Base-by-base conservation (phyloP, 2,113 vertebrate genomes). In the Anguilla rostrata region DNA sequence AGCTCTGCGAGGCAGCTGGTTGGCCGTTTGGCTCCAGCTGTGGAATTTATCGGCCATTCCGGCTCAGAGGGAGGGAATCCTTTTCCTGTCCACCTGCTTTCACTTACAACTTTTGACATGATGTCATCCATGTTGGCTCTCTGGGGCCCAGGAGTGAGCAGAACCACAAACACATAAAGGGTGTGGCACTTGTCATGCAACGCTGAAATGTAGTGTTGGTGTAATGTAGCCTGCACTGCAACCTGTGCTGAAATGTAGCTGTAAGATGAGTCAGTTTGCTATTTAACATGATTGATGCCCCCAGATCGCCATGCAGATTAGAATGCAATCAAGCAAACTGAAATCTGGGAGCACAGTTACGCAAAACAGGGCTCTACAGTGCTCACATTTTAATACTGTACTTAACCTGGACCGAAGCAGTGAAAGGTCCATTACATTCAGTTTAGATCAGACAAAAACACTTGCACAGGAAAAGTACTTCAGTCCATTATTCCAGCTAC, bases 31-130 rank as follows among this genome's bases (percentile, higher is more conserved):
- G 20, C 12, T 71, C 66, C 86, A 41, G 81, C 66, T 83, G 82
- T 16, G 8, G 82, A 84, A 80, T 84, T 22, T 71, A 79, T 56
- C 26, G 1, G 49, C 43, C 49, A 66, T n/a, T 7, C 81, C 3
- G 82, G 82, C 71, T 56, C 39, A 29, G 18, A 22, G 4, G 66
- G 22, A 22, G 11, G 43, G n/a, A 49, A 78, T 71, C 86, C 49
- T 79, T 71, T 84, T 83, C 86, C 82, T 56, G 75, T 53, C 78
- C 39, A 78, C 82, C 81, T 84, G 86, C 86, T 83, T 84, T 83
- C 82, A 87, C 86, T 87, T 83, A 87, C 75, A 26, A 75, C 60
- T 63, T 34, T 14, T 15, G 39, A 5, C 80, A 49, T 84, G 82
- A 84, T 40, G 86, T 84, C 82, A 87, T 41, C 81, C 34, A 46